phyloP scores from a whole-genome alignment of 2,888 invertebrate genomes.

The Neoaliturus tenellus region DNA sequence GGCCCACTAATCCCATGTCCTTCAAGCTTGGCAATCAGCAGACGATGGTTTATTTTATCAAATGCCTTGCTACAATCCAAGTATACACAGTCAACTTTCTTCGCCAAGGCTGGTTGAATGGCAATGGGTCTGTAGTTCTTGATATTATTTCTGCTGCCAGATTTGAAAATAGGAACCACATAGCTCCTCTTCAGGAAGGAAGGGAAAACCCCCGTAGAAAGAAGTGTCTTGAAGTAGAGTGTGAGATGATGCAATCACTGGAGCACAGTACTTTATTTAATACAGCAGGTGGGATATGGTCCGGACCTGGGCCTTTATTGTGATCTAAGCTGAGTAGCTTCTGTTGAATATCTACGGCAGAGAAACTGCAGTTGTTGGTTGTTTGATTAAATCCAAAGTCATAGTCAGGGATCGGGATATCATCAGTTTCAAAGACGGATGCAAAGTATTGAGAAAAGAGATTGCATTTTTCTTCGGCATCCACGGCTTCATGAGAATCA shows the following conservation, averaged over 20 bases:
- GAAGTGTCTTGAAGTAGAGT: not conserved
- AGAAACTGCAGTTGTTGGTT: not conserved
- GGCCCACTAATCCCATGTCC: no score
- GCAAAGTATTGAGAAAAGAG: not conserved
- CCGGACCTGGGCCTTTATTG: not conserved
- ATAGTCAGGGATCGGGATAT: not conserved
- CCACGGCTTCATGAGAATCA: not conserved
- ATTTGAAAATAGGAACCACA: not conserved
- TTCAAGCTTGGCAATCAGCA: no score
- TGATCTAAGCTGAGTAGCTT: no score
- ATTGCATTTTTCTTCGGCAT: not conserved
- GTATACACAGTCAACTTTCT: not conserved
- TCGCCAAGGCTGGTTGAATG: not conserved
- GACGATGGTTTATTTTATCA: no score
- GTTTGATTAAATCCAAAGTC: not conserved
- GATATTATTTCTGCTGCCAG: no score
- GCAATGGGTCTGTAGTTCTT: no score
- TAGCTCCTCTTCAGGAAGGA: not conserved
- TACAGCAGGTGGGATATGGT: not conserved
- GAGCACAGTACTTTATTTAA: not conserved
- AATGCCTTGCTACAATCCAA: no score
- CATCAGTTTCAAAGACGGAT: not conserved
- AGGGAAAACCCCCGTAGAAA: not conserved
- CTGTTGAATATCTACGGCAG: not conserved
- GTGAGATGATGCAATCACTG: not conserved